A percentile compares a stretch with the other conserved stretches of the same genome.
Conservation (phyloP, 2,113 vertebrate genomes). For the Origma solitaria region DNA sequence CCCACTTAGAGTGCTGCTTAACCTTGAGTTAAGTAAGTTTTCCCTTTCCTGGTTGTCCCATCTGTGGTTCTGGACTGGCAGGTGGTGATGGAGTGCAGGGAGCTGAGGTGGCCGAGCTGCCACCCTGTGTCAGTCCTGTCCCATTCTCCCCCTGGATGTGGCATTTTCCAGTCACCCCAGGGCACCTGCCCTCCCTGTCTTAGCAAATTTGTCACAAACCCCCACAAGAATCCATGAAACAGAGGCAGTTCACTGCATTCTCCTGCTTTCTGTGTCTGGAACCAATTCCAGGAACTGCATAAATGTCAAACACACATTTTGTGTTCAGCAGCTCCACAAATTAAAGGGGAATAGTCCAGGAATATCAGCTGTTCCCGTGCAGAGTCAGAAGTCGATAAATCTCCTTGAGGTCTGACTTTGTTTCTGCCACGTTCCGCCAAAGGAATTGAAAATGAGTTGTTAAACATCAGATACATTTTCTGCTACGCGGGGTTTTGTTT, state of each 20-base stretch:
- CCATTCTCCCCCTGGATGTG: neutral
- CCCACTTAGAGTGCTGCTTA: fast-evolving
- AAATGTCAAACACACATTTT: neutral
- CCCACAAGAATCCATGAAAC: fast-evolving
- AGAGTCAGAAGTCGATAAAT: neutral
- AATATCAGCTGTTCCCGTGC: neutral
- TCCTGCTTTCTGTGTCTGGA: neutral
- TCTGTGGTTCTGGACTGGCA: neutral
- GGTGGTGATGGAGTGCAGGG: neutral
- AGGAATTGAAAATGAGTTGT: neutral
- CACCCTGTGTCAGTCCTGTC: neutral
- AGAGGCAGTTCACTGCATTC: neutral
- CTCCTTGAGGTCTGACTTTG: neutral
- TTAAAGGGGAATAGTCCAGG: neutral
- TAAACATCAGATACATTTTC: neutral
- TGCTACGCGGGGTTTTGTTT: neutral
- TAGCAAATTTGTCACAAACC: neutral
- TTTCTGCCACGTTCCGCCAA: neutral
- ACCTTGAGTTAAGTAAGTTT: neutral
- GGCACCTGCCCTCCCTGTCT: neutral
- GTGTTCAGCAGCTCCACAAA: neutral
- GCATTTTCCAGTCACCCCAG: fast-evolving
- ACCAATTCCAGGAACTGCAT: neutral
- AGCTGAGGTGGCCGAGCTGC: neutral
- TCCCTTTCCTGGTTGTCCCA: neutral